A percentile compares a stretch with the other conserved stretches of the same genome.
Evolutionary conservation across 1,140 invertebrate species (phyloP).

Genomic region (Oryctes rhinoceros): DNA sequence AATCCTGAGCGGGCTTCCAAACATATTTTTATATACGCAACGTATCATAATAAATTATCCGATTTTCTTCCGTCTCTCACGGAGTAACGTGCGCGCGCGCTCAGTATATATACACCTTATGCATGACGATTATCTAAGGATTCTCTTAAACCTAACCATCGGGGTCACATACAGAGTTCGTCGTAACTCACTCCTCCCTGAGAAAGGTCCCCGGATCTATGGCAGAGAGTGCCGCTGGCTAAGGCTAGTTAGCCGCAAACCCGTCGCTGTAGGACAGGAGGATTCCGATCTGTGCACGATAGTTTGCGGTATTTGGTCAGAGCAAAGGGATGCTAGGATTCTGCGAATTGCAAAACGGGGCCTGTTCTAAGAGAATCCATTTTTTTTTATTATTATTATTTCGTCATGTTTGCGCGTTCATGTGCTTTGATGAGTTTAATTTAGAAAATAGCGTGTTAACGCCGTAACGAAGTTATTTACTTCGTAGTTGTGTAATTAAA

Average conservation of each 20-base stretch:
- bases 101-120: background rate
- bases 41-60: background rate
- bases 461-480: no score
- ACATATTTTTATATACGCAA: background rate
- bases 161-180: conserved; percentile 31
- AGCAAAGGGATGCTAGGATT: conserved; percentile 39
- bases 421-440: no score
- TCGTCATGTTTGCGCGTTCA: no score
- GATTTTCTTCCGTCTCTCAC: background rate
- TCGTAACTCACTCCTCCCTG: conserved; percentile 3
- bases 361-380: conserved; percentile 36
- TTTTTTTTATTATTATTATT: background rate
- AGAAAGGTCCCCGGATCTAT: conserved; percentile 40
- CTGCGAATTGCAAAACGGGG: conserved; percentile 35
- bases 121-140: background rate
- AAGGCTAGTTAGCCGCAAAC: background rate
- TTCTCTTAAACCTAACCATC: conserved; percentile 34
- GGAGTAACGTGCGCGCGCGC: background rate
- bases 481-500: no score
- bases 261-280: conserved; percentile 38
- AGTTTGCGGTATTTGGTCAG: conserved; percentile 29
- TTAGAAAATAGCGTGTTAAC: no score
- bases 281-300: conserved; percentile 41
- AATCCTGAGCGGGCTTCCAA: background rate
- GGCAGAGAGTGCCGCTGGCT: conserved; percentile 40